phyloP scores from a whole-genome alignment of 2,888 invertebrate species.

The Sussaba pulchella region DNA sequence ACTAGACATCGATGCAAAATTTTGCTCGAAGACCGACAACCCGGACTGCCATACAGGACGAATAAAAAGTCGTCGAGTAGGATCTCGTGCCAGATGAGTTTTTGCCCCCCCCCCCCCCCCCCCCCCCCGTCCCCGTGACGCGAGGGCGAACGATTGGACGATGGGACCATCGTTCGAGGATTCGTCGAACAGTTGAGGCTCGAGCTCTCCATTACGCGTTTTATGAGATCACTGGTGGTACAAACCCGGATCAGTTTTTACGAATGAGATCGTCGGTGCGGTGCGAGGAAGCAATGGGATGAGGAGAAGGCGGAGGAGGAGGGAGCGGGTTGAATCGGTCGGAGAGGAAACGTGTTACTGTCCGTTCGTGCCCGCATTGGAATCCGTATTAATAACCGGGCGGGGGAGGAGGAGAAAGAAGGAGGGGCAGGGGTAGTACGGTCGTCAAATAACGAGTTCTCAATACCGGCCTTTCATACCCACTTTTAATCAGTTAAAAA shows the following conservation, averaged over 20 bases:
- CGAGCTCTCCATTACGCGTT: slow-evolving; percentile 58
- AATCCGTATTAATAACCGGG: slow-evolving; percentile 62
- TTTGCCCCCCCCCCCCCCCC: background rate
- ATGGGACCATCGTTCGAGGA: slow-evolving; percentile 11
- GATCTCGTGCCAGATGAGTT: slow-evolving; percentile 35
- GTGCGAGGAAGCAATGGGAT: no score
- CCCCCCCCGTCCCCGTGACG: background rate
- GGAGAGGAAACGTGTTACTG: slow-evolving; percentile 37
- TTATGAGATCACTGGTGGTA: slow-evolving; percentile 57
- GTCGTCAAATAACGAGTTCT: slow-evolving; percentile 67
- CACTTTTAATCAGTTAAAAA: slow-evolving; percentile 67
- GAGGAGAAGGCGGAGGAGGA: slow-evolving; percentile 7
- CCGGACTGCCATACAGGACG: background rate
- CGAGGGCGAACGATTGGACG: slow-evolving; percentile 1
- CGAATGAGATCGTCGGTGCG: slow-evolving; percentile 52
- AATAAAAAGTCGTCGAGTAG: slow-evolving; percentile 24
- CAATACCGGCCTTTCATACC: slow-evolving; percentile 64
- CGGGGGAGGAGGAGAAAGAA: background rate
- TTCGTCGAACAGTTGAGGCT: slow-evolving; percentile 10
- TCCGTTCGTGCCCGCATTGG: slow-evolving; percentile 38
- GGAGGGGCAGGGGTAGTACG: slow-evolving; percentile 22
- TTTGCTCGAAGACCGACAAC: slow-evolving; percentile 7
- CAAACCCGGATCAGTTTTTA: slow-evolving; percentile 50
- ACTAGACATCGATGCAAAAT: background rate
- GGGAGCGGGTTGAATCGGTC: background rate